Evolutionary conservation across 2,113 vertebrate genomes (phyloP).

Genomic region (Hylia prasina): DNA sequence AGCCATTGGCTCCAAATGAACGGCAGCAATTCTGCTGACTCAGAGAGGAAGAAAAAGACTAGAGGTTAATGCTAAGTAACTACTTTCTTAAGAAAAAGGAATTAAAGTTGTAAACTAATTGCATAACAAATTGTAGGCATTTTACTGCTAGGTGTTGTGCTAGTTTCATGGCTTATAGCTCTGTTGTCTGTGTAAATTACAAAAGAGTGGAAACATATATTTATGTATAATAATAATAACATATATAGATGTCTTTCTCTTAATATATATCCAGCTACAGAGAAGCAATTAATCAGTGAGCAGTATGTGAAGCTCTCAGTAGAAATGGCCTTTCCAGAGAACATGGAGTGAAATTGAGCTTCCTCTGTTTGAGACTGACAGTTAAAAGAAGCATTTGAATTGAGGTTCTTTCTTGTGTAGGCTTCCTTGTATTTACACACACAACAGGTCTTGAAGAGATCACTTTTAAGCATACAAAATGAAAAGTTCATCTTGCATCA

Average conservation of each 20-base stretch:
- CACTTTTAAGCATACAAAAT: background rate
- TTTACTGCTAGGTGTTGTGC: background rate
- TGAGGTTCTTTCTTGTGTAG: rapidly evolving
- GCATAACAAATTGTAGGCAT: background rate
- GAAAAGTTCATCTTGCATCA: background rate
- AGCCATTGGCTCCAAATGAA: background rate
- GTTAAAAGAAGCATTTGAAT: background rate
- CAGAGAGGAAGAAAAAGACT: background rate
- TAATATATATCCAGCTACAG: background rate
- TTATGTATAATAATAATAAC: background rate
- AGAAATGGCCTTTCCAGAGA: background rate
- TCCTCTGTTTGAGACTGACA: background rate
- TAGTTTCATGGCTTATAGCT: background rate
- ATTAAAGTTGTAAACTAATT: background rate
- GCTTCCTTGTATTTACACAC: background rate
- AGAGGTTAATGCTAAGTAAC: background rate
- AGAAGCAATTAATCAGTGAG: background rate
- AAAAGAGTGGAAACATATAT: background rate
- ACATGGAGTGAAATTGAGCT: background rate
- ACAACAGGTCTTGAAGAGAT: background rate
- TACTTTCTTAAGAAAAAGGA: background rate
- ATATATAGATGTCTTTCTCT: background rate
- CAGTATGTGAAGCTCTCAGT: background rate
- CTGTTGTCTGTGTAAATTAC: background rate
- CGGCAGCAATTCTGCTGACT: background rate